Evolutionary conservation across 1,140 invertebrate genomes (phyloP), one percentile per base, ranked within the genome.

Genomic region (Oscheius sp.): DNA sequence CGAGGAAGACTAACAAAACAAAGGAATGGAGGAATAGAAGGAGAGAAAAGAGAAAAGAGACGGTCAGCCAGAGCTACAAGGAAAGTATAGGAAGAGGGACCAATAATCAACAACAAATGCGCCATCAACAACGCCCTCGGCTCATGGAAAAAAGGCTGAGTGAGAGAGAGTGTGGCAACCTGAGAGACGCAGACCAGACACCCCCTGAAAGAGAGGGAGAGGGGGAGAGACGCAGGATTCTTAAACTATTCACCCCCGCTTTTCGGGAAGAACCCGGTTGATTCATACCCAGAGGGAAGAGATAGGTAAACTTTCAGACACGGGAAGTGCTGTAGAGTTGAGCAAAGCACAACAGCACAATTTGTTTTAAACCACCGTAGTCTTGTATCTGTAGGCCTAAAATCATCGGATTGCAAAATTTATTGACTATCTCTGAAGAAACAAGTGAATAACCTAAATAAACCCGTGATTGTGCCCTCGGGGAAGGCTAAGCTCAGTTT

Each of bases 181-280:
- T 15, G 23, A 26, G 49, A 55, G 49, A 23, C 23, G 7, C 7
- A 55, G 49, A 23, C 28, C 28, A 20, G 7, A n/a, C 23, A 15
- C 49, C 23, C 7, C 7, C 15, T 13, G 49, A 7, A 55, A 23
- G n/a, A 42, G 38, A 7, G 49, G 49, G 28, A 26, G 23, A 7
- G 7, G 15, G 15, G 49, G 23, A 26, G 23, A 55, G 49, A 13
- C 49, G 7, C 38, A 7, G 23, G 15, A 55, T 7, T 23, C 28
- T 55, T 55, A 55, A 55, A 55, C 49, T 55, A 26, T 55, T 55
- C 49, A 55, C 49, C 49, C 49, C 49, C 49, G 49, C 49, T 15
- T 55, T 55, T 7, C 49, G 10, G 38, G 38, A n/a, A n/a, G 38
- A 42, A n/a, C n/a, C n/a, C n/a, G n/a, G n/a, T n/a, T n/a, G n/a